phyloP scores from a whole-genome alignment of 2,797 vertebrate species.

The Australoheros facetus region DNA sequence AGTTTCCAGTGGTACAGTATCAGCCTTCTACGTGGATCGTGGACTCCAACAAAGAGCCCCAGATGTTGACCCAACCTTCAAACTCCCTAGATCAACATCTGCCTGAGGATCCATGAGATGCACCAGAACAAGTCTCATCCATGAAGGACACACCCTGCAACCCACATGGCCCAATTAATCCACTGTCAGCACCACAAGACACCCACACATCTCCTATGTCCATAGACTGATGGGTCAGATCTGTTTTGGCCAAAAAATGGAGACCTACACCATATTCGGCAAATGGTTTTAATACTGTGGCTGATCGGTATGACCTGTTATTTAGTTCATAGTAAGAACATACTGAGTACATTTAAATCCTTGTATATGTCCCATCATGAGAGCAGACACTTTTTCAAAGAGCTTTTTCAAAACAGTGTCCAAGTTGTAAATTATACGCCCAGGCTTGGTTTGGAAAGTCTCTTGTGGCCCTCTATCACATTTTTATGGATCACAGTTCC shows the following conservation, averaged over 20 bases:
- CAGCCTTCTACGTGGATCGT: background rate
- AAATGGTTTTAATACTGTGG: background rate
- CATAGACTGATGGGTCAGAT: background rate
- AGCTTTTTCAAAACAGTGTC: constrained; percentile 34
- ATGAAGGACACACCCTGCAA: background rate
- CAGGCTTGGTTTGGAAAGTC: constrained; percentile 41
- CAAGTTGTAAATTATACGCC: constrained; percentile 52
- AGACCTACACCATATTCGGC: background rate
- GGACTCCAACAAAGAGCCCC: background rate
- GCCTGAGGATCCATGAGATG: background rate
- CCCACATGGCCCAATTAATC: background rate
- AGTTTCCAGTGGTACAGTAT: too few relatives aligned
- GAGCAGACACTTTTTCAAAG: constrained; percentile 33
- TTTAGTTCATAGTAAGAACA: constrained; percentile 15
- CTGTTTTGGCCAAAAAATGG: background rate
- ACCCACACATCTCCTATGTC: background rate
- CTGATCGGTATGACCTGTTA: constrained; percentile 5
- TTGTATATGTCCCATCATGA: constrained; percentile 41
- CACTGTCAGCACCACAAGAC: background rate
- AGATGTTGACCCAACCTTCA: background rate
- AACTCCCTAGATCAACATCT: background rate
- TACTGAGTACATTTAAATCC: constrained; percentile 29
- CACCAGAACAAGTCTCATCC: background rate
- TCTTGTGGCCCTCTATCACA: constrained; percentile 13
- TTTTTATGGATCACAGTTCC: constrained; percentile 51